A percentile compares a stretch with the other conserved stretches of the same genome.
Conservation (phyloP, 2,888 invertebrate genomes). For the Neoaliturus tenellus region DNA sequence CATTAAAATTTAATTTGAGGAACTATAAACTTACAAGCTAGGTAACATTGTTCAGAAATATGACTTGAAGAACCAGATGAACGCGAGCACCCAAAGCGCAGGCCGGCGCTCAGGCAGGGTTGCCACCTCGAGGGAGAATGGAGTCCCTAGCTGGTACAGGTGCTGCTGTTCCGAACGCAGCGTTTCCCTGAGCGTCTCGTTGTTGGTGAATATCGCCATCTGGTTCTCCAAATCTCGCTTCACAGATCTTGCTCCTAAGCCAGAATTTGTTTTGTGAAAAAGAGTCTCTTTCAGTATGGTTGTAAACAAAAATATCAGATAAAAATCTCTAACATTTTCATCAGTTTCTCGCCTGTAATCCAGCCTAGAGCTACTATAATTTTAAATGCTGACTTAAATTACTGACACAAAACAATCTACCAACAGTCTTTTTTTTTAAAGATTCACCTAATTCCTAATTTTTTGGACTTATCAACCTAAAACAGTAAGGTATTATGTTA, state of each 20-base stretch:
- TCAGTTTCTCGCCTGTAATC: too few species aligned
- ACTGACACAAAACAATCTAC: too few species aligned
- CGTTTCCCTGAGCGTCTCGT: slow-evolving; percentile 78
- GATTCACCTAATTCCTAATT: too few species aligned
- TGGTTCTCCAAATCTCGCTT: slow-evolving; percentile 96
- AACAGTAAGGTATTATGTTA: too few species aligned
- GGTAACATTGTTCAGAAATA: slow-evolving; percentile 77
- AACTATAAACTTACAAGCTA: background rate
- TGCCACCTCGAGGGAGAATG: slow-evolving; percentile 73
- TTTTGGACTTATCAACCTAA: too few species aligned
- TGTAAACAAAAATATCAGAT: too few species aligned
- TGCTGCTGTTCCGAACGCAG: slow-evolving; percentile 85
- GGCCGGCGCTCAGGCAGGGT: slow-evolving; percentile 81
- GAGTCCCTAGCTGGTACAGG: slow-evolving; percentile 77
- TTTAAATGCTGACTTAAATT: too few species aligned
- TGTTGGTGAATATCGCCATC: slow-evolving; percentile 89
- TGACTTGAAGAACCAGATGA: slow-evolving; percentile 85
- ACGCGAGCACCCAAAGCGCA: slow-evolving; percentile 87
- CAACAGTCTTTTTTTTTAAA: too few species aligned
- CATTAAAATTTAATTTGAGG: slow-evolving; percentile 20
- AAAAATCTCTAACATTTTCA: too few species aligned
- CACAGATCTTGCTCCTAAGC: slow-evolving; percentile 87
- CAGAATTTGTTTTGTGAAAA: too few species aligned
- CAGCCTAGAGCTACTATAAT: too few species aligned
- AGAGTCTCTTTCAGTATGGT: too few species aligned